Evolutionary conservation across 2,888 invertebrate genomes (phyloP).

Genomic region (Erebia ligea): DNA sequence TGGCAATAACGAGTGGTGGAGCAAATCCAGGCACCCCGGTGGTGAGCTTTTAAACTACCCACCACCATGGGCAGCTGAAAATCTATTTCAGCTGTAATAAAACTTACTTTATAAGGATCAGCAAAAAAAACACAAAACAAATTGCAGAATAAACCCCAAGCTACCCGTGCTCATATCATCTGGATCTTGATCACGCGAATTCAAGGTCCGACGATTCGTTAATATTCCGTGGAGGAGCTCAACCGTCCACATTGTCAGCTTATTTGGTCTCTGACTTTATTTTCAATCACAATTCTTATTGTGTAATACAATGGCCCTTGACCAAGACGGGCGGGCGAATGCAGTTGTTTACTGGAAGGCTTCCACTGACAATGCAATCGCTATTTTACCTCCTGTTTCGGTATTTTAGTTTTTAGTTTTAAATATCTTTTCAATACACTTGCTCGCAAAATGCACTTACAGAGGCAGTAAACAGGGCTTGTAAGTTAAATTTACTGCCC

Average conservation of each 20-base stretch:
- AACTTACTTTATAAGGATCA: too few species aligned
- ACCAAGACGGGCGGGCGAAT: conserved; percentile 41
- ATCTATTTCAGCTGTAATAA: too few species aligned
- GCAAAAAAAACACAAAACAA: neutral
- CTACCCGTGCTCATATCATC: conserved; percentile 47
- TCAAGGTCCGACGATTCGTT: conserved; percentile 59
- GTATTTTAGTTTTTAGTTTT: neutral
- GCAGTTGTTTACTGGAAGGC: conserved; percentile 22
- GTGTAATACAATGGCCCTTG: conserved; percentile 62
- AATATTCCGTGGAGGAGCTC: conserved; percentile 60
- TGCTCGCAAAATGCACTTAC: too few species aligned
- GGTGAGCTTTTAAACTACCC: too few species aligned
- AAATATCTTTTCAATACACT: too few species aligned
- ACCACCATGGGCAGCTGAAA: too few species aligned
- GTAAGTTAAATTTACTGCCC: too few species aligned
- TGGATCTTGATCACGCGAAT: conserved; percentile 58
- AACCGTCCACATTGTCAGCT: conserved; percentile 59
- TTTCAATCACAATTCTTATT: conserved; percentile 70
- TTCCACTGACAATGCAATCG: conserved; percentile 19
- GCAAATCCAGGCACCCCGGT: too few species aligned
- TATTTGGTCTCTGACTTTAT: conserved; percentile 68
- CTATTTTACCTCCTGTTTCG: conserved; percentile 1
- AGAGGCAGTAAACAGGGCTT: too few species aligned
- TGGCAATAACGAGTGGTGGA: too few species aligned
- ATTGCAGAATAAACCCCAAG: neutral